A percentile compares a stretch with the other conserved stretches of the same genome.
These are phyloP conservation scores for Sinosuthora webbiana DNA, from an alignment of 2,113 vertebrate species.

Conservation along the genomic window DNA sequence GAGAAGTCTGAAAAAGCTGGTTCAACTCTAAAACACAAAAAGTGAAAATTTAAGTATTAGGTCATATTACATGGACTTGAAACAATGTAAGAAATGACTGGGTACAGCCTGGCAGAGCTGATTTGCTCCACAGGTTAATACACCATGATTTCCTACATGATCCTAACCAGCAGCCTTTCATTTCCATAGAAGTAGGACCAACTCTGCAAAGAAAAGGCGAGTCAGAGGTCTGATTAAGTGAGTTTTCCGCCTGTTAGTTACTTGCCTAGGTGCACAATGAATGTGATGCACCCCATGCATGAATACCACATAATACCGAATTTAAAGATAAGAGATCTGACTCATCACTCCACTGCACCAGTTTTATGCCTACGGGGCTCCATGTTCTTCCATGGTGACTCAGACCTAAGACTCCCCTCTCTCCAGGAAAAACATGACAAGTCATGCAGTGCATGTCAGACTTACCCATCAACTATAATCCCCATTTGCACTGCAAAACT, in stretches of 20 bases:
- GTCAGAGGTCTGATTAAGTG: background rate
- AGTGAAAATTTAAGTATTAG: background rate
- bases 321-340: conserved; percentile 38
- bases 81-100: background rate
- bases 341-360: conserved; percentile 39
- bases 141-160: background rate
- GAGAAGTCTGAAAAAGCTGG: background rate
- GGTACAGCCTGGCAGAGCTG: background rate
- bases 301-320: background rate
- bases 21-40: background rate
- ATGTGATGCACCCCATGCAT: background rate
- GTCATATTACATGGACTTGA: background rate
- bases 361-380: conserved; percentile 23
- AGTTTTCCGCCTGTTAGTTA: background rate
- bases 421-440: conserved; percentile 58
- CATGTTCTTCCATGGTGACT: conserved; percentile 53
- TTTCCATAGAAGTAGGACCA: background rate
- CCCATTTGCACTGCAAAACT: background rate
- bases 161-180: background rate
- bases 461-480: conserved; percentile 2
- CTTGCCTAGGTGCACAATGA: conserved; percentile 11
- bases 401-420: conserved; percentile 40
- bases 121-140: background rate
- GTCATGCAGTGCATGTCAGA: conserved; percentile 32
- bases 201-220: background rate